Evolutionary conservation across 2,797 vertebrate genomes (phyloP), one percentile per base, ranked within the genome.

Genomic region (Orientallactaga sibirica): DNA sequence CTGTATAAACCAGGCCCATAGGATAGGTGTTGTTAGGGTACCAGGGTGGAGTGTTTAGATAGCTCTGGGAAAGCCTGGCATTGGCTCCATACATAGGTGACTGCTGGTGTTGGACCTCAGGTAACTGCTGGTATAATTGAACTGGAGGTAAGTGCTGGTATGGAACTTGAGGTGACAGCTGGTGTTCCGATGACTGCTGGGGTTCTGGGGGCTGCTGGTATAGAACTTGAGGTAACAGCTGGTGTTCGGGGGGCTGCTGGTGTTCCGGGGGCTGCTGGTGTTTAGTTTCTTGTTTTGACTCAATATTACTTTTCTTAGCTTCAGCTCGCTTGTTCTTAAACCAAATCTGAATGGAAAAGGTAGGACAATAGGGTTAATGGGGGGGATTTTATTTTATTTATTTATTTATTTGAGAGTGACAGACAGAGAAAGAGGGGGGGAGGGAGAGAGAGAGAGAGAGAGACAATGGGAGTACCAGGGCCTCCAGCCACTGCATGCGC

Each of bases 301-400:
- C 52, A 4, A 4, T 9, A 2, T 12, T 10, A 15, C 14, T 11
- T 14, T 33, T 85, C 66, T 43, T 76, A 11, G 61, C 18, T 71
- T 83, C 86, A 41, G 86, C 91, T 78, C 85, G 62, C 18, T 18
- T 29, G 48, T 95, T 92, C 73, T 96, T 95, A 73, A 91, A 91
- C 88, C 91, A 94, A 9, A 89, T 67, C 80, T 83, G 48, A 16
- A 20, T 37, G 55, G 37, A 22, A 41, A 37, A 74, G 41, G 74
- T 9, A 29, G 37, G 33, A 41, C 14, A 80, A 3, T 1, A 10
- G 29, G 58, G 20, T 61, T 33, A 37, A 10, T 11, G 25, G 71
- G 75, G 19, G 7, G 15, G 41, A 22, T 33, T 73, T 73, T 10
- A 52, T 22, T 25, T 25, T 25, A 37, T 37, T 37, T 37, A 37